Evolutionary conservation across 2,888 invertebrate genomes (phyloP).

Genomic region (Parapristionchus giblindavisi): DNA sequence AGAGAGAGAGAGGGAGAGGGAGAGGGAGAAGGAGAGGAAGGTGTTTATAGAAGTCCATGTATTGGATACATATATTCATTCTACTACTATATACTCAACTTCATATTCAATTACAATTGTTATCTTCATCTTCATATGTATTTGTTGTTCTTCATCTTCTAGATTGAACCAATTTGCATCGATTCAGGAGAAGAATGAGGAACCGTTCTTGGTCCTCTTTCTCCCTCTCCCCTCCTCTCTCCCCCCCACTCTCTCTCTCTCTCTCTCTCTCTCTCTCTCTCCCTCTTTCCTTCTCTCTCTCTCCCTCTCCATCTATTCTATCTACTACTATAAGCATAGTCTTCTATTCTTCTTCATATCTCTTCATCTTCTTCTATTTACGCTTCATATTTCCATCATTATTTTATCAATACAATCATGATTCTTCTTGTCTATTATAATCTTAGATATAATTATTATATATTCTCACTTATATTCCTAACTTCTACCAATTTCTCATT

Average conservation of each 20-base stretch:
- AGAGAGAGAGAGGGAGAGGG: neutral
- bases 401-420: neutral
- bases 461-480: neutral
- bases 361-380: neutral
- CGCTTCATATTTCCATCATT: neutral
- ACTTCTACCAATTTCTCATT: neutral
- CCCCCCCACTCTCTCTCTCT: neutral
- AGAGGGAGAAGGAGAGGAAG: neutral
- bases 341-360: neutral
- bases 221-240: slow-evolving; percentile 1
- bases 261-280: neutral
- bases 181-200: too few species aligned
- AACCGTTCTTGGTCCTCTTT: neutral
- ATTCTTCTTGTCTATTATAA: neutral
- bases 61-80: neutral
- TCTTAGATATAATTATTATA: neutral
- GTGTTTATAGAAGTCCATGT: neutral
- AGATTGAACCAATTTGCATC: too few species aligned
- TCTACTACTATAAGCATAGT: neutral
- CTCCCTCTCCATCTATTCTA: neutral
- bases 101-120: neutral
- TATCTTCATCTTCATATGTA: neutral
- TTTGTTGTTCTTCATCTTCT: too few species aligned
- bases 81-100: neutral
- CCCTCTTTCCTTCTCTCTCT: slow-evolving; percentile 7